Evolutionary conservation across 2,113 vertebrate species (phyloP).

Genomic region (Galeopterus variegatus): DNA sequence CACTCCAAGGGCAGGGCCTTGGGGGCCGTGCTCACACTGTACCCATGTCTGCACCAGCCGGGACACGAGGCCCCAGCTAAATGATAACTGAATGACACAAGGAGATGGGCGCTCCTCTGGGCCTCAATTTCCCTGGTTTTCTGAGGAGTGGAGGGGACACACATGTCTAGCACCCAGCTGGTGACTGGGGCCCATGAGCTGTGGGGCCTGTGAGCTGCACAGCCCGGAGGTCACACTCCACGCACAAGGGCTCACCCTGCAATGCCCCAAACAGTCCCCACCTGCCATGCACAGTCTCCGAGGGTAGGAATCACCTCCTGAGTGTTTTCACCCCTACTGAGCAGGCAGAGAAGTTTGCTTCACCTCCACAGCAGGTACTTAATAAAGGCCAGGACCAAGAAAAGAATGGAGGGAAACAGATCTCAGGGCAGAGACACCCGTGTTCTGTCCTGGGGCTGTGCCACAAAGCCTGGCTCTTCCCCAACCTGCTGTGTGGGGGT

Average conservation of each 20-base stretch:
- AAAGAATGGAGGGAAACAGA: background rate
- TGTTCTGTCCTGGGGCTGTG: background rate
- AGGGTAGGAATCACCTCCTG: background rate
- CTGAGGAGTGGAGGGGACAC: background rate
- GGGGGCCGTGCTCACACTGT: rapidly evolving
- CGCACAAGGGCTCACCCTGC: too few relatives aligned
- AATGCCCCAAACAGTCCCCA: background rate
- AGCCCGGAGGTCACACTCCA: background rate
- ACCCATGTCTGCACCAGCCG: background rate
- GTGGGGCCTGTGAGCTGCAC: background rate
- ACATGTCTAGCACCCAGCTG: rapidly evolving
- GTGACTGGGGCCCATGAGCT: background rate
- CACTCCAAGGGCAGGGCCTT: background rate
- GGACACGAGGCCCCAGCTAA: rapidly evolving
- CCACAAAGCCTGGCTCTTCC: background rate
- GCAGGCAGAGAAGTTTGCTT: background rate
- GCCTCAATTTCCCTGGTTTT: rapidly evolving
- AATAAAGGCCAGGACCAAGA: background rate
- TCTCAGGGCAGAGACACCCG: rapidly evolving
- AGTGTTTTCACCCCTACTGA: rapidly evolving
- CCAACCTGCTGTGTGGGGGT: background rate
- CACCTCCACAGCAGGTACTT: background rate
- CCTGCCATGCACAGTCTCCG: background rate
- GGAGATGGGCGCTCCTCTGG: background rate
- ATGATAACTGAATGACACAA: rapidly evolving